Conservation (phyloP, 2,113 vertebrate genomes). For the Takifugu flavidus region DNA sequence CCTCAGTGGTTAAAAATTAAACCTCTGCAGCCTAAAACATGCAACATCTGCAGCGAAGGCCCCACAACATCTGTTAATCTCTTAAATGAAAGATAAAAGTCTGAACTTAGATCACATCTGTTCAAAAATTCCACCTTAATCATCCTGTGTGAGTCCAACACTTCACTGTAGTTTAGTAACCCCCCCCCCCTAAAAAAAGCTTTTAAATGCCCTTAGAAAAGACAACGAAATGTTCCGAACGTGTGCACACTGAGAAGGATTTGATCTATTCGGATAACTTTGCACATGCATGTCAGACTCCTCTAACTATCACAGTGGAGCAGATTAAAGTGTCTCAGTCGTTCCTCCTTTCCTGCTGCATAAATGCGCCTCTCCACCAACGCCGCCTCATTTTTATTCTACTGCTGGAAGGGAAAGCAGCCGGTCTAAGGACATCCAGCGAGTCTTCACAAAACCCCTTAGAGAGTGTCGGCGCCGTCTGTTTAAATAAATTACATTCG, state of each 20-base stretch:
- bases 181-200: background rate
- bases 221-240: conserved; percentile 1
- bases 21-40: no score
- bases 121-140: no score
- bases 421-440: no score
- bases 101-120: no score
- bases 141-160: no score
- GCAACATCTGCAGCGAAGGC: no score
- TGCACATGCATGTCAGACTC: conserved; percentile 38
- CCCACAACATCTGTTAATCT: no score
- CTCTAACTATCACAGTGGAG: conserved; percentile 9
- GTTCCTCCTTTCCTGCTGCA: background rate
- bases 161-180: background rate
- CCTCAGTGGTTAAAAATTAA: no score
- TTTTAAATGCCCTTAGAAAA: background rate
- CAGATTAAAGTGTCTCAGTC: background rate
- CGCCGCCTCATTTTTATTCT: no score
- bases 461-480: background rate
- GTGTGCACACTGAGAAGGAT: conserved; percentile 6
- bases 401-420: no score
- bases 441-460: no score
- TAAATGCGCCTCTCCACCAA: background rate
- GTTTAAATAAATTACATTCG: conserved; percentile 57
- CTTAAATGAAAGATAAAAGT: no score
- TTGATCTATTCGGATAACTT: conserved; percentile 21